phyloP scores from a whole-genome alignment of 92 coral and sea anemone genomes.

The Siderastrea radians region DNA sequence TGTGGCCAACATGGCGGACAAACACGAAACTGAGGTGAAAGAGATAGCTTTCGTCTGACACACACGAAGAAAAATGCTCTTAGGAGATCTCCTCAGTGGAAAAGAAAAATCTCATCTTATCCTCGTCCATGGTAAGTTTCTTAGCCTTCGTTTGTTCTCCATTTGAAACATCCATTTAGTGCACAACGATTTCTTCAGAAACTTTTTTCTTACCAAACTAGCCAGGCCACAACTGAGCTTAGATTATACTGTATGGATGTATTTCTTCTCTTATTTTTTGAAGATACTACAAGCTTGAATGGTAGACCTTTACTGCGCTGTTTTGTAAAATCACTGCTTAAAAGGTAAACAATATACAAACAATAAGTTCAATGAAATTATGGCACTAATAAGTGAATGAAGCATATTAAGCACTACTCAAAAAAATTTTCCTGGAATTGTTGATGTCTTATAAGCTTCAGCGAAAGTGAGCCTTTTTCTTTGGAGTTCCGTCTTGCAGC shows the following conservation, averaged over 20 bases:
- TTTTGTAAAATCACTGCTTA: constrained; percentile 72
- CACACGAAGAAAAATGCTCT: constrained; percentile 59
- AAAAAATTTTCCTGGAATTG: too few relatives aligned
- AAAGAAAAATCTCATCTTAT: constrained; percentile 84
- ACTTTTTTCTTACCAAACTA: not conserved
- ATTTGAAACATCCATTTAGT: too few relatives aligned
- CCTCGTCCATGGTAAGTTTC: constrained; percentile 82
- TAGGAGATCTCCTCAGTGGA: constrained; percentile 78
- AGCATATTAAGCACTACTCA: not conserved
- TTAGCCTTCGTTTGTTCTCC: not conserved
- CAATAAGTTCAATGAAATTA: too few relatives aligned
- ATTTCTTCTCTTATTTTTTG: not conserved
- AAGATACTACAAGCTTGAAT: constrained; percentile 67
- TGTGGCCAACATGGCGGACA: constrained; percentile 66
- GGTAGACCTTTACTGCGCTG: constrained; percentile 70
- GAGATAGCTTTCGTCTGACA: not conserved
- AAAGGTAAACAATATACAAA: constrained; percentile 53
- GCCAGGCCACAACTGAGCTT: not conserved
- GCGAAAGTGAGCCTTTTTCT: too few relatives aligned
- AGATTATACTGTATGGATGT: too few relatives aligned
- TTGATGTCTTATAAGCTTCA: too few relatives aligned
- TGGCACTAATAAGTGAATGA: too few relatives aligned
- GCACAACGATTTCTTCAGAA: too few relatives aligned
- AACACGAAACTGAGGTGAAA: too few relatives aligned
- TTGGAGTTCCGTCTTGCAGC: too few relatives aligned